Conservation (phyloP, 2,113 vertebrate genomes). For the Jaculus jaculus region DNA sequence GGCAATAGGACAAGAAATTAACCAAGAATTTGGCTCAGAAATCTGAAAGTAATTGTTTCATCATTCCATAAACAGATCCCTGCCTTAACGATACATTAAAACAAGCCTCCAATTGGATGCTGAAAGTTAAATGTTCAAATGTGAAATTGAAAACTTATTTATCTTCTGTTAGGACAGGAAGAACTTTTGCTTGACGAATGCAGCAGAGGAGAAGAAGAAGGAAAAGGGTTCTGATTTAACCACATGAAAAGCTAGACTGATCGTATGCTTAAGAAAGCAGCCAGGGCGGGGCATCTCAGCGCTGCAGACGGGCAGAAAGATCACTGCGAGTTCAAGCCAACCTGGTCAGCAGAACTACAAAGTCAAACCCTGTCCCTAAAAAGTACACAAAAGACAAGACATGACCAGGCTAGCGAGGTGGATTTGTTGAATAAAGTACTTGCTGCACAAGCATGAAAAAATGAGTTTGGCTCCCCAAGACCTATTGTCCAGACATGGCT, state of each 20-base stretch:
- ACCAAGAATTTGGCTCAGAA: slow-evolving; percentile 40
- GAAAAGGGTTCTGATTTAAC: slow-evolving; percentile 32
- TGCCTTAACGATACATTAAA: slow-evolving; percentile 57
- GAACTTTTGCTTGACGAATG: slow-evolving; percentile 49
- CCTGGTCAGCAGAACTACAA: neutral
- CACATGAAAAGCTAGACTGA: slow-evolving; percentile 21
- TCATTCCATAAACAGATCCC: slow-evolving; percentile 54
- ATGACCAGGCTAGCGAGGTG: too few relatives aligned
- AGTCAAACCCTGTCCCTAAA: neutral
- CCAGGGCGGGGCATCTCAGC: neutral
- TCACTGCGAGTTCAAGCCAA: neutral
- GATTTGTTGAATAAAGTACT: too few relatives aligned
- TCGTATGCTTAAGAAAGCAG: slow-evolving; percentile 31
- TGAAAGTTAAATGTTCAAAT: slow-evolving; percentile 61
- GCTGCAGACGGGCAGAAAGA: too few relatives aligned
- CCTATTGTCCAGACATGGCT: too few relatives aligned
- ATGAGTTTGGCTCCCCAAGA: too few relatives aligned
- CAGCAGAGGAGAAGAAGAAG: slow-evolving; percentile 3
- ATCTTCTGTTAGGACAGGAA: slow-evolving; percentile 51
- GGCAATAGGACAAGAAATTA: slow-evolving; percentile 47
- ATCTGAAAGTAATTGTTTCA: slow-evolving; percentile 53
- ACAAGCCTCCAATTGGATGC: slow-evolving; percentile 56
- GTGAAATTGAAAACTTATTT: slow-evolving; percentile 73
- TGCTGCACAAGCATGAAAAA: too few relatives aligned
- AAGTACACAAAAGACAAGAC: neutral